Evolutionary conservation across 2,113 vertebrate species (phyloP).

Genomic region (Erythrocercus mccallii): DNA sequence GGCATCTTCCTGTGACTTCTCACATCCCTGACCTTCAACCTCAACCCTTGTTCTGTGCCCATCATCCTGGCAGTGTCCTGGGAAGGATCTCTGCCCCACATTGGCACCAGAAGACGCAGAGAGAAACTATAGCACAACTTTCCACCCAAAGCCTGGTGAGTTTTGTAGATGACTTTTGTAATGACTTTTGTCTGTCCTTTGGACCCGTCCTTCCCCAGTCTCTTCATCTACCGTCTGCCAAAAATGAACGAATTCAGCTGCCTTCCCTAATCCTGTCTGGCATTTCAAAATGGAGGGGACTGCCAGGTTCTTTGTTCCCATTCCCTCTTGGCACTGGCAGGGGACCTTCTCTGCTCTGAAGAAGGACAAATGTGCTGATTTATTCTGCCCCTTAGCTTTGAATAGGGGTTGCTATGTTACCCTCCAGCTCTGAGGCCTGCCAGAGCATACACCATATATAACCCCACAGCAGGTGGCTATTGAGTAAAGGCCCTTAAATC

Average conservation of each 20-base stretch:
- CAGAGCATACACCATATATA: constrained; percentile 62
- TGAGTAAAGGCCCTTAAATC: constrained; percentile 60
- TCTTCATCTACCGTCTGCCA: not conserved
- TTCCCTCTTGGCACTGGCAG: constrained; percentile 49
- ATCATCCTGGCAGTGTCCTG: fast-evolving
- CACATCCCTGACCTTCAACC: not conserved
- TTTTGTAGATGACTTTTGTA: not conserved
- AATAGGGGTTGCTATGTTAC: constrained; percentile 72
- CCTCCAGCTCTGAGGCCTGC: constrained; percentile 40
- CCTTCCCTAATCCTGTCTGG: constrained; percentile 44
- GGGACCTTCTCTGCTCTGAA: constrained; percentile 48
- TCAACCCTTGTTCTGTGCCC: not conserved
- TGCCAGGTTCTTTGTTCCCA: constrained; percentile 64
- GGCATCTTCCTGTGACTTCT: not conserved
- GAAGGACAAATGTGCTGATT: constrained; percentile 65
- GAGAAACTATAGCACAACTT: not conserved
- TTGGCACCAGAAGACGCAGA: not conserved
- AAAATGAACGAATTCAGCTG: constrained; percentile 47
- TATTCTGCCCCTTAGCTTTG: constrained; percentile 66
- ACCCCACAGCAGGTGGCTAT: constrained; percentile 67
- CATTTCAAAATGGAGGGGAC: constrained; percentile 56
- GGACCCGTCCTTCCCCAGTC: not conserved
- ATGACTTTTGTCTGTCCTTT: not conserved
- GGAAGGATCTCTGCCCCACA: not conserved
- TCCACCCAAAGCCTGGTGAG: not conserved